A percentile compares a stretch with the other conserved stretches of the same genome.
These are phyloP conservation scores for Muscicapa adusta DNA, from an alignment of 2,113 vertebrate genomes.

Conservation along the genomic window DNA sequence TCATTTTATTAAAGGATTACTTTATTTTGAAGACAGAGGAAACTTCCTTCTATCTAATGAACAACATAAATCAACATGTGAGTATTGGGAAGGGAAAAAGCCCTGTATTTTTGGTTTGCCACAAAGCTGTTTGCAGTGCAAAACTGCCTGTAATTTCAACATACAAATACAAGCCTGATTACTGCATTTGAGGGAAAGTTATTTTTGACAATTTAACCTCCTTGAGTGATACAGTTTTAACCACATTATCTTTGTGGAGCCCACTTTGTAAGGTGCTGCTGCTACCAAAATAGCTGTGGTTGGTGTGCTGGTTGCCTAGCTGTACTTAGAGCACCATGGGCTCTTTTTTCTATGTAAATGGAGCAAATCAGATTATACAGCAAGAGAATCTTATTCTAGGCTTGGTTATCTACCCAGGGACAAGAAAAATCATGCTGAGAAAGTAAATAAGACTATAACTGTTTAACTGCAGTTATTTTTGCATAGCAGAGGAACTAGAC, in stretches of 20 bases:
- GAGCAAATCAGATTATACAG: not conserved
- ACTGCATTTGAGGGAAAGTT: conserved; percentile 8
- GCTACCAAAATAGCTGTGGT: conserved; percentile 11
- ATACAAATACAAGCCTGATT: not conserved
- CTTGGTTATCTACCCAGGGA: not conserved
- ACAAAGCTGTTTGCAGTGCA: conserved; percentile 1
- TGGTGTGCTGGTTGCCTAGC: not conserved
- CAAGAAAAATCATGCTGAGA: not conserved
- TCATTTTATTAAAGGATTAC: not conserved
- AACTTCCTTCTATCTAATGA: not conserved
- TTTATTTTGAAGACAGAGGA: conserved; percentile 20
- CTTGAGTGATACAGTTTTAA: not conserved
- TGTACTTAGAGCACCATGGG: not conserved
- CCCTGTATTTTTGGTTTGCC: not conserved
- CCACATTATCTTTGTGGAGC: not conserved
- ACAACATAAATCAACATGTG: not conserved
- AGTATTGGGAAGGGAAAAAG: not conserved
- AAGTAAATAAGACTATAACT: not conserved
- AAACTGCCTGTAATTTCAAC: conserved; percentile 31
- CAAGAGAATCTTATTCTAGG: not conserved
- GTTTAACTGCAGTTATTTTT: not conserved
- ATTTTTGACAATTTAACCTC: not conserved
- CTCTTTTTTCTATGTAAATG: not conserved
- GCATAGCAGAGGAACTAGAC: not conserved
- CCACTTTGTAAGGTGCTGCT: not conserved